Percentiles rank a stretch among this genome's conserved stretches.
These are phyloP conservation scores for Porites australiensis DNA, from an alignment of 64 coral and sea anemone species.

Conservation along the genomic window DNA sequence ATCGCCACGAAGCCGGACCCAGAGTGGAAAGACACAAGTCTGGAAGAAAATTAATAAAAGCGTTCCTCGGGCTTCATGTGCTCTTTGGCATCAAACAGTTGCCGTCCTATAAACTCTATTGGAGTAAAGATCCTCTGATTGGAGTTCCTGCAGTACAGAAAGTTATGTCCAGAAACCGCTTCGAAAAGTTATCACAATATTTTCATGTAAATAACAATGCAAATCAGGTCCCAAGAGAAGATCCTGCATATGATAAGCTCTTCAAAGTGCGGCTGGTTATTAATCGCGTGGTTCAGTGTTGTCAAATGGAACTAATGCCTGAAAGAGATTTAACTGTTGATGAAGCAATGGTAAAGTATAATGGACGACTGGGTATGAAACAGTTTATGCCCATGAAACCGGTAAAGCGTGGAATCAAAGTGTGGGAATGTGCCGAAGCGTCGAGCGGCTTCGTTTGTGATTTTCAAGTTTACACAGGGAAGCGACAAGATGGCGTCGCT, in stretches of 20 bases:
- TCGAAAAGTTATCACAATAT: slow-evolving; percentile 33
- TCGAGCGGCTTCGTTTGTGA: slow-evolving; percentile 43
- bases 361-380: slow-evolving; percentile 63
- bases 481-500: slow-evolving; percentile 49
- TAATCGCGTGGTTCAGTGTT: slow-evolving; percentile 25
- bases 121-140: slow-evolving; percentile 48
- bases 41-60: slow-evolving; percentile 39
- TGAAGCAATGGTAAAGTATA: slow-evolving; percentile 32
- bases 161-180: slow-evolving; percentile 41
- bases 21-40: slow-evolving; percentile 36
- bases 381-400: slow-evolving; percentile 70
- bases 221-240: slow-evolving; percentile 8
- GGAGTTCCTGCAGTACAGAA: slow-evolving; percentile 28
- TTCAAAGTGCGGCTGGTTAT: slow-evolving; percentile 66
- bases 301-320: neutral
- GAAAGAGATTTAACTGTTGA: slow-evolving; percentile 36
- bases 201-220: slow-evolving; percentile 56
- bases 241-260: slow-evolving; percentile 40
- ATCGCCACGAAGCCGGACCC: slow-evolving; percentile 3
- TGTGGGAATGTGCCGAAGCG: slow-evolving; percentile 51
- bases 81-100: slow-evolving; percentile 66
- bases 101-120: slow-evolving; percentile 39
- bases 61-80: slow-evolving; percentile 48
- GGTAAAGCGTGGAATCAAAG: slow-evolving; percentile 66
- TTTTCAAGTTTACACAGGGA: slow-evolving; percentile 54